Percentiles rank a stretch among this genome's conserved stretches.
Conservation (phyloP, 2,113 vertebrate species). For the Lethenteron reissneri region DNA sequence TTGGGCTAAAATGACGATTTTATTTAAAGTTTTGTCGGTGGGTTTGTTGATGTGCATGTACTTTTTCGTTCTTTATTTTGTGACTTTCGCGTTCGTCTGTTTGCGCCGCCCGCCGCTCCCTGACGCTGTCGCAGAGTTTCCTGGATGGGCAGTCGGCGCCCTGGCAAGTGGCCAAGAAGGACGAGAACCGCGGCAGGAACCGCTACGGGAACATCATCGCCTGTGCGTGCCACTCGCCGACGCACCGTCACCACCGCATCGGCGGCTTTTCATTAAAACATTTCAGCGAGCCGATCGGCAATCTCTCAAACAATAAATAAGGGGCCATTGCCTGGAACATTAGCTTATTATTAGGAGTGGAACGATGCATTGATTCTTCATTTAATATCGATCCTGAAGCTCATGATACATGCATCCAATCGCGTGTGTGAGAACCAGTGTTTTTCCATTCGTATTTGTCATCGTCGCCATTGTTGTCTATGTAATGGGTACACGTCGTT, state of each 20-base stretch:
- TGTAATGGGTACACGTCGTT: no score
- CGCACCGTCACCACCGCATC: constrained; percentile 9
- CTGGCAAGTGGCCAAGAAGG: constrained; percentile 91
- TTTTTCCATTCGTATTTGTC: no score
- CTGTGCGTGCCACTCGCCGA: constrained; percentile 45
- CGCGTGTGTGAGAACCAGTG: constrained; percentile 16
- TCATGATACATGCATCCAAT: constrained; percentile 15
- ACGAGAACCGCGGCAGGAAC: constrained; percentile 92
- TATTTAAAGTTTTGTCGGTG: no score
- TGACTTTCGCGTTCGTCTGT: no score
- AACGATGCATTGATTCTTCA: constrained; percentile 10
- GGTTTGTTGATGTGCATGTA: no score
- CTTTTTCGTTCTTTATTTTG: no score
- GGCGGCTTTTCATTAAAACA: neutral
- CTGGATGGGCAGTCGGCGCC: constrained; percentile 82
- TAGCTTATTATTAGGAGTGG: constrained; percentile 14
- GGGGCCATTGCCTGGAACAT: constrained; percentile 13
- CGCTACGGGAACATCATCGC: constrained; percentile 97
- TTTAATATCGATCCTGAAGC: constrained; percentile 17
- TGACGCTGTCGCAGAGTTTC: constrained; percentile 36
- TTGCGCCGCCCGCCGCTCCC: no score
- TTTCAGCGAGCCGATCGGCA: constrained; percentile 17
- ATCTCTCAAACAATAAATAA: constrained; percentile 18
- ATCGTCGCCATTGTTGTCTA: no score
- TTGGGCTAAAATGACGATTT: no score